Evolutionary conservation across 64 coral and sea anemone species (phyloP), one percentile per base, ranked within the genome.

Genomic region (Actinia tenebrosa): DNA sequence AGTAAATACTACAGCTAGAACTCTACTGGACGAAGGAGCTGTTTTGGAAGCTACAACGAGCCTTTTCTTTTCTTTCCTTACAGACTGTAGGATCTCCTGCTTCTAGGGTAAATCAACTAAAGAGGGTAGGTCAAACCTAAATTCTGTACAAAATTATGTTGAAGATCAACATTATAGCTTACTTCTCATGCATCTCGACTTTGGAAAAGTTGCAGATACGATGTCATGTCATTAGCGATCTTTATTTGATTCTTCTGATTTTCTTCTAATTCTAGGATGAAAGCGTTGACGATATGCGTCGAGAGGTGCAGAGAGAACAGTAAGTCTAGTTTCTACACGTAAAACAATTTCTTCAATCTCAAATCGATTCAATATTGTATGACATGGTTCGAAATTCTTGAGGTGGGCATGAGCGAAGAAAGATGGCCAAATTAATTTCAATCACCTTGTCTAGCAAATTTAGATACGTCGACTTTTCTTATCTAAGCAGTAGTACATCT

Each of bases 51-150:
- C 69, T 75, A 75, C 25, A 75, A 25, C 56, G 60, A 61, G 16
- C 1, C 5, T 85, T 27, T 19, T 64, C 44, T 63, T 85, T 63
- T 61, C 64, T 66, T 66, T 6, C 43, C 59, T 89, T 92, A 44
- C 83, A 97, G 94, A 79, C 91, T 7, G 64, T 89, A 83, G 94
- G 94, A 77, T 97, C 94, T 15, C 91, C 94, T 22, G 94, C 91
- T 11, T 97, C 94, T 79, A 84, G 94, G 85, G 89, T 97, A 22
- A 87, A 81, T 8, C 91, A 97, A 86, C 83, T 97, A 75, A 97
- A 80, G 90, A 88, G 94, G 60, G 94, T 97, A 56, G 72, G 80
- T 88, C 69, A 30, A 75, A 18, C 11, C 27, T 75, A 37, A 75
- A 8, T 42, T 2, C 0, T 13, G 23, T 75, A 43, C n/a, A 75